These are phyloP conservation scores for Alosa sapidissima DNA, from an alignment of 2,797 vertebrate genomes.

Conservation along the genomic window DNA sequence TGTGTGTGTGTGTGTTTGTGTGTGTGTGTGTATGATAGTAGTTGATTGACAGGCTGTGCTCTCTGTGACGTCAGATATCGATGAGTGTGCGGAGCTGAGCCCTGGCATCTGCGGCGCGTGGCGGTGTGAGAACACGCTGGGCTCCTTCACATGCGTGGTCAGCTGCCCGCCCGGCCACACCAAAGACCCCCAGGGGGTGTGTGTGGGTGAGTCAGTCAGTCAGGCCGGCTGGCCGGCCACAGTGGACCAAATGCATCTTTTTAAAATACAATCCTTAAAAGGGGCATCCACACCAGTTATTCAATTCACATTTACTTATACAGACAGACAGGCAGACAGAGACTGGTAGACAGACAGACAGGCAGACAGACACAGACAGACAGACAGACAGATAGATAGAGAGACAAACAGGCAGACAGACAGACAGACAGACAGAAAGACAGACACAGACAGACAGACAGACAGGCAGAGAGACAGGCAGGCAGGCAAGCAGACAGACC, in stretches of 20 bases:
- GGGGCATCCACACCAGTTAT: not conserved
- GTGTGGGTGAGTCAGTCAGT: constrained; percentile 49
- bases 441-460: not conserved
- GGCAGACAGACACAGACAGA: too few species aligned
- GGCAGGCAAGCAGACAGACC: not conserved
- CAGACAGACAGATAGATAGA: too few species aligned
- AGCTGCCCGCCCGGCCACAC: constrained; percentile 54
- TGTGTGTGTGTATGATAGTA: not conserved
- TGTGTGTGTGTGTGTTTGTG: not conserved
- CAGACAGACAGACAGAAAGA: not conserved
- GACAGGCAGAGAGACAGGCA: not conserved
- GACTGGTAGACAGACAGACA: not conserved
- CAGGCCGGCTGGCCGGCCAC: not conserved
- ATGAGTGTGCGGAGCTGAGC: constrained; percentile 57
- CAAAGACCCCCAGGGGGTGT: constrained; percentile 43
- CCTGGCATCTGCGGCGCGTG: constrained; percentile 55
- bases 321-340: not conserved
- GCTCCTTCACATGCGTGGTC: constrained; percentile 56
- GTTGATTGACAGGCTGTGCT: constrained; percentile 29
- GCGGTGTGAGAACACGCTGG: constrained; percentile 57
- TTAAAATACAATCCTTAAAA: not conserved
- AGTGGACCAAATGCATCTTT: not conserved
- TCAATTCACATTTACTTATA: not conserved
- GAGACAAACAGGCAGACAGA: not conserved
- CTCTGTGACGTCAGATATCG: constrained; percentile 53